phyloP scores from a whole-genome alignment of 2,797 vertebrate species.

The Malurus splendens region DNA sequence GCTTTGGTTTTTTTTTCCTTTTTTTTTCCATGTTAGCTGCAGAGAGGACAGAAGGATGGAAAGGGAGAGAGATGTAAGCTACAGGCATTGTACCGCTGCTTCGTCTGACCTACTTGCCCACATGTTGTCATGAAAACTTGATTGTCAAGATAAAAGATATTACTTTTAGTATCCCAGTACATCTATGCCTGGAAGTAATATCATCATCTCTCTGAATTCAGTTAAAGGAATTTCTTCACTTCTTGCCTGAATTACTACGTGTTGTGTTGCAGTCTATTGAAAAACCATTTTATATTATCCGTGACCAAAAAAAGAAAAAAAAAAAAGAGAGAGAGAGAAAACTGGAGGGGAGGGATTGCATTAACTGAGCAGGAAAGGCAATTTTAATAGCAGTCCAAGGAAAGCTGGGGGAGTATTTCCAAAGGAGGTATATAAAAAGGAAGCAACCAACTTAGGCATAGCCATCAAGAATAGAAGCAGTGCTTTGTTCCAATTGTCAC shows the following conservation, averaged over 20 bases:
- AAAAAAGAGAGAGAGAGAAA: rapidly evolving
- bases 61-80: neutral
- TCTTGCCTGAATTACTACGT: neutral
- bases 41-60: neutral
- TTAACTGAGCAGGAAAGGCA: neutral
- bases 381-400: neutral
- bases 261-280: neutral
- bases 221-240: conserved; percentile 10
- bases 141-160: conserved; percentile 4
- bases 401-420: neutral
- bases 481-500: neutral
- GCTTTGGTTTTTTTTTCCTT: neutral
- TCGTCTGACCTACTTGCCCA: neutral
- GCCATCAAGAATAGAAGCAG: neutral
- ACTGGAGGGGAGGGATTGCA: neutral
- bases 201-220: neutral
- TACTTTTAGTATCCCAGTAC: neutral
- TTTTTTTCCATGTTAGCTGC: neutral
- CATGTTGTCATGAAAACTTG: neutral
- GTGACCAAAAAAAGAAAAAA: too few relatives aligned
- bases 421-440: neutral
- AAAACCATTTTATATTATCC: neutral
- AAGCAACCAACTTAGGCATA: neutral
- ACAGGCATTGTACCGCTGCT: neutral
- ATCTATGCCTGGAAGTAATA: neutral